These are phyloP conservation scores for Drosophila colorata DNA, from an alignment of 2,888 invertebrate species.

Conservation along the genomic window DNA sequence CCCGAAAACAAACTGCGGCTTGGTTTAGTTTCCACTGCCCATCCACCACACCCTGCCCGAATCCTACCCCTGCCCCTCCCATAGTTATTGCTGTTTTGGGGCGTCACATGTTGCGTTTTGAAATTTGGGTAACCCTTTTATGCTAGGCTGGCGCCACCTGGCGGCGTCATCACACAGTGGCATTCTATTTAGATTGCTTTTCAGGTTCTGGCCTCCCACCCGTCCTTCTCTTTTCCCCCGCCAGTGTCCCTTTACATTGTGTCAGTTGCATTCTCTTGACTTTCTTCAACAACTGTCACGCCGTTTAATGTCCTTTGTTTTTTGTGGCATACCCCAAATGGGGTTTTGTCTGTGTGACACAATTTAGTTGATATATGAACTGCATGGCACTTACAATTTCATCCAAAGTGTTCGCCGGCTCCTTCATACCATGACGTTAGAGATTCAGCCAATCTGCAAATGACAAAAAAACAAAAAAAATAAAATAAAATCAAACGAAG, in stretches of 20 bases:
- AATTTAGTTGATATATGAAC: constrained; percentile 37
- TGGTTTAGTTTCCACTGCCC: constrained; percentile 30
- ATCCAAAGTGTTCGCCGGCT: constrained; percentile 93
- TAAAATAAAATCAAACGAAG: constrained; percentile 18
- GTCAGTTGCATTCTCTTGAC: constrained; percentile 67
- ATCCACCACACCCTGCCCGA: background rate
- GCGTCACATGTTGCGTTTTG: constrained; percentile 58
- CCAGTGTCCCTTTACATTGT: constrained; percentile 33
- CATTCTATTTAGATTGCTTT: constrained; percentile 78
- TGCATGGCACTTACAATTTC: constrained; percentile 89
- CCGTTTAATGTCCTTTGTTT: constrained; percentile 19
- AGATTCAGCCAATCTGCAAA: constrained; percentile 88
- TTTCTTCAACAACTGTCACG: constrained; percentile 32
- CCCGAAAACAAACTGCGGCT: constrained; percentile 19
- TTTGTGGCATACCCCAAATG: constrained; percentile 7
- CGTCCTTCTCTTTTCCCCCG: accelerated
- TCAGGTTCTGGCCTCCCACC: constrained; percentile 39
- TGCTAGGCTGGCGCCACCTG: constrained; percentile 65
- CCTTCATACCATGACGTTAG: constrained; percentile 93
- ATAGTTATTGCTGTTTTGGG: constrained; percentile 14
- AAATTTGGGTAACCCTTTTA: constrained; percentile 28
- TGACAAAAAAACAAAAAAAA: constrained; percentile 74
- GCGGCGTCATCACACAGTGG: constrained; percentile 57
- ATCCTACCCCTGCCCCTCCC: background rate
- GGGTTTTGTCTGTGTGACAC: constrained; percentile 17